Evolutionary conservation across 2,113 vertebrate species (phyloP).

Genomic region (Camelus bactrianus): DNA sequence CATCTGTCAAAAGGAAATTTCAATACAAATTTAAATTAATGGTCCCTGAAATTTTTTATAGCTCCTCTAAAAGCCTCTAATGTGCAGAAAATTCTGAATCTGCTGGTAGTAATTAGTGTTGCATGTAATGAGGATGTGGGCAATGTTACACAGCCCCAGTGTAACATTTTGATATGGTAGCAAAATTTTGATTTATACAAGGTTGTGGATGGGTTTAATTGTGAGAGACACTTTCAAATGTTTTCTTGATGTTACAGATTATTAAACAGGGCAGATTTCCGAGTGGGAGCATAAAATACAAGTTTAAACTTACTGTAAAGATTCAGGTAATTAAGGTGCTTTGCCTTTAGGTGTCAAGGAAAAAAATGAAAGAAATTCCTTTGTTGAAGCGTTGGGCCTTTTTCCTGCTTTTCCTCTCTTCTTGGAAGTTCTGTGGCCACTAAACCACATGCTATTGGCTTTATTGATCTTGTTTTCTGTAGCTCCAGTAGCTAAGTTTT

Average conservation of each 20-base stretch:
- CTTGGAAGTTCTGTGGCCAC: constrained; percentile 50
- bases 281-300: constrained; percentile 82
- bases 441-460: background rate
- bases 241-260: constrained; percentile 88
- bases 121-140: constrained; percentile 92
- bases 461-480: constrained; percentile 57
- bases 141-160: constrained; percentile 88
- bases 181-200: constrained; percentile 91
- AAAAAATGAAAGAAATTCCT: constrained; percentile 64
- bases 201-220: constrained; percentile 89
- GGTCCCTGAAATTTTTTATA: constrained; percentile 93
- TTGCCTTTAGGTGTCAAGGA: constrained; percentile 65
- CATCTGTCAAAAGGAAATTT: constrained; percentile 94
- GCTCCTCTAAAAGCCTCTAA: constrained; percentile 93
- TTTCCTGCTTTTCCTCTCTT: background rate
- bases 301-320: constrained; percentile 81
- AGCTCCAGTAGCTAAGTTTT: background rate
- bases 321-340: constrained; percentile 75
- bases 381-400: background rate
- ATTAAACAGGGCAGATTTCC: constrained; percentile 87
- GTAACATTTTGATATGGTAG: constrained; percentile 91
- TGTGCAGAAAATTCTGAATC: constrained; percentile 92
- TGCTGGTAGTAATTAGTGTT: constrained; percentile 93
- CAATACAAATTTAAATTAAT: constrained; percentile 95
- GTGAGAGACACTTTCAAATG: constrained; percentile 88